A percentile compares a stretch with the other conserved stretches of the same genome.
Conservation (phyloP, 2,797 vertebrate species). For the Loriculus beryllinus region DNA sequence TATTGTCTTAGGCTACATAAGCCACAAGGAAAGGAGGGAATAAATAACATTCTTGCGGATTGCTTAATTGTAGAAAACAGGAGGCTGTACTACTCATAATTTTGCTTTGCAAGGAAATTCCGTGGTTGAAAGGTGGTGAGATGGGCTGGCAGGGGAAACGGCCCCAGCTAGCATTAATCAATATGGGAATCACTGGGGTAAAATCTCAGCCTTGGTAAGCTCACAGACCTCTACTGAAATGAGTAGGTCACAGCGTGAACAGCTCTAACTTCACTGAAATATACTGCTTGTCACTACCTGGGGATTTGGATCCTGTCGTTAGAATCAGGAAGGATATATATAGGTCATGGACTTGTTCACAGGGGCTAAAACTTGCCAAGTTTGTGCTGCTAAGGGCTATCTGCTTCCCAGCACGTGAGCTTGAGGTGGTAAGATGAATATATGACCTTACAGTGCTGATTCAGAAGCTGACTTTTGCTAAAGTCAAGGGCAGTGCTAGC, state of each 20-base stretch:
- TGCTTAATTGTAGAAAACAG: slow-evolving; percentile 6
- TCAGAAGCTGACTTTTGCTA: neutral
- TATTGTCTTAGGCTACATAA: slow-evolving; percentile 55
- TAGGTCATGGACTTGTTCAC: neutral
- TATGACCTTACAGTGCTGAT: neutral
- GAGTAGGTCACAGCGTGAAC: neutral
- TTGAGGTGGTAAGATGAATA: neutral
- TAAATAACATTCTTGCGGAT: slow-evolving; percentile 41
- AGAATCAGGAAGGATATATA: neutral
- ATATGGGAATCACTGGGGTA: neutral
- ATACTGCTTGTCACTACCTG: neutral
- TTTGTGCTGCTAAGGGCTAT: neutral
- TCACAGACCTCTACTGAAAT: neutral
- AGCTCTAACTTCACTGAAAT: neutral
- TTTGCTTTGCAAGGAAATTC: slow-evolving; percentile 10
- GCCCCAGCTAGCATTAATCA: neutral
- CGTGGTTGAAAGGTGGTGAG: neutral
- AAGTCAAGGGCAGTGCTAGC: neutral
- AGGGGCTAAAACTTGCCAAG: neutral
- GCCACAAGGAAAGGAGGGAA: slow-evolving; percentile 29
- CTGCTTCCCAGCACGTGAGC: neutral
- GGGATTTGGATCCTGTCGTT: neutral
- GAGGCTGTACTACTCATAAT: neutral
- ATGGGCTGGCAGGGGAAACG: neutral
- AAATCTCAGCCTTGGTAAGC: neutral